These are phyloP conservation scores for Peromyscus attwateri DNA, from an alignment of 2,797 vertebrate species.

Conservation along the genomic window DNA sequence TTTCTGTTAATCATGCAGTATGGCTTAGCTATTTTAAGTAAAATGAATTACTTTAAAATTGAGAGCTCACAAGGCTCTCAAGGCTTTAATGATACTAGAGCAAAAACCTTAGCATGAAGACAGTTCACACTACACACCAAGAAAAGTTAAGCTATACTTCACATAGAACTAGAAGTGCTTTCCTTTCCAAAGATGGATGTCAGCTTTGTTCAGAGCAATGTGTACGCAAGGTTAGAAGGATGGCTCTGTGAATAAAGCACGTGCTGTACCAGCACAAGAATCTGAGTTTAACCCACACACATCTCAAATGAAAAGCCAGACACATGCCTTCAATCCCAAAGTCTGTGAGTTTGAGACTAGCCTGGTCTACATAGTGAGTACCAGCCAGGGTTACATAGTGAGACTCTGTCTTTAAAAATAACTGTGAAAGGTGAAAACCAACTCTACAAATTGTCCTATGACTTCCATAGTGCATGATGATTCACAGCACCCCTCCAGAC, in stretches of 20 bases:
- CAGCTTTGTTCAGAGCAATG: slow-evolving; percentile 35
- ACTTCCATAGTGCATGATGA: background rate
- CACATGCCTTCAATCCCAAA: background rate
- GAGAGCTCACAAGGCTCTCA: background rate
- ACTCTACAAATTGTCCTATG: background rate
- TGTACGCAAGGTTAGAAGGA: background rate
- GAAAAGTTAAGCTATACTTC: slow-evolving; percentile 45
- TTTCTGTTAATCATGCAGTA: slow-evolving; percentile 20
- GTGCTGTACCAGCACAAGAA: background rate
- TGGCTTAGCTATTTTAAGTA: slow-evolving; percentile 27
- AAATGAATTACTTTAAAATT: slow-evolving; percentile 38
- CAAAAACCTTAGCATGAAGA: slow-evolving; percentile 42
- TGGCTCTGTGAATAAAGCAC: background rate
- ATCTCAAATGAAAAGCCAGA: background rate
- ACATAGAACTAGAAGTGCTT: background rate
- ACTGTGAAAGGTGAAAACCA: background rate
- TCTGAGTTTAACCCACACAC: background rate
- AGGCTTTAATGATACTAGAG: slow-evolving; percentile 12
- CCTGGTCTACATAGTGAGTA: background rate
- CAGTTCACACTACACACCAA: background rate
- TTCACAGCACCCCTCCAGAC: background rate
- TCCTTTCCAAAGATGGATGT: slow-evolving; percentile 26
- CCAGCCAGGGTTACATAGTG: background rate
- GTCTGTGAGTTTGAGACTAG: background rate
- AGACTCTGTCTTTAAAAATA: background rate